These are phyloP conservation scores for Xanthostigma xanthostigma DNA, from an alignment of 2,888 invertebrate species.

Conservation along the genomic window DNA sequence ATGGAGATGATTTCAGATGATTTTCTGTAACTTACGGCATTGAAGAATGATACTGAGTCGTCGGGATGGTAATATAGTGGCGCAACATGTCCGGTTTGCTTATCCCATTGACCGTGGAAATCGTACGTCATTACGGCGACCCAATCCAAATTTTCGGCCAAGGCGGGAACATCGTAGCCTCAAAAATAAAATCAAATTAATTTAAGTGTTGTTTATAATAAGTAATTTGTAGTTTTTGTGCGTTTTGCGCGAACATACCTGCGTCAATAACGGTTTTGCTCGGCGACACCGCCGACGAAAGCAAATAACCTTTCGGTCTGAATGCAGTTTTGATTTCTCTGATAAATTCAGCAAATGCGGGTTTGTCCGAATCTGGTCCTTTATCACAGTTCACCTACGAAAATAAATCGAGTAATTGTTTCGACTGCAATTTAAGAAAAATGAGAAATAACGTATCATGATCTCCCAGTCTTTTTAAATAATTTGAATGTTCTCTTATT, in stretches of 20 bases:
- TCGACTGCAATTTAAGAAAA: background rate
- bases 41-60: conserved; percentile 68
- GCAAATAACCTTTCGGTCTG: conserved; percentile 47
- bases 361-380: conserved; percentile 71
- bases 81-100: conserved; percentile 79
- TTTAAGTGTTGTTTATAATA: background rate
- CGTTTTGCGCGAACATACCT: conserved; percentile 22
- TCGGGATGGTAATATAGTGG: conserved; percentile 71
- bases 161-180: conserved; percentile 62
- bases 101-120: conserved; percentile 86
- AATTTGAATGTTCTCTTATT: no score
- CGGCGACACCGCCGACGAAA: conserved; percentile 77
- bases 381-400: conserved; percentile 67
- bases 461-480: no score
- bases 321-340: conserved; percentile 55
- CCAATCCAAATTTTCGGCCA: conserved; percentile 70
- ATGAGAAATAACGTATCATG: background rate
- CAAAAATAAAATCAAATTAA: conserved; percentile 2
- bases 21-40: conserved; percentile 45
- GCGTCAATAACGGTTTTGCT: conserved; percentile 77
- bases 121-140: conserved; percentile 88
- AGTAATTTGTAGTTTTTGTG: no score
- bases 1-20: no score
- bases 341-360: conserved; percentile 59
- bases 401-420: conserved; percentile 2